Evolutionary conservation across 2,113 vertebrate species (phyloP), one percentile per base, ranked within the genome.

Genomic region (Riparia riparia): DNA sequence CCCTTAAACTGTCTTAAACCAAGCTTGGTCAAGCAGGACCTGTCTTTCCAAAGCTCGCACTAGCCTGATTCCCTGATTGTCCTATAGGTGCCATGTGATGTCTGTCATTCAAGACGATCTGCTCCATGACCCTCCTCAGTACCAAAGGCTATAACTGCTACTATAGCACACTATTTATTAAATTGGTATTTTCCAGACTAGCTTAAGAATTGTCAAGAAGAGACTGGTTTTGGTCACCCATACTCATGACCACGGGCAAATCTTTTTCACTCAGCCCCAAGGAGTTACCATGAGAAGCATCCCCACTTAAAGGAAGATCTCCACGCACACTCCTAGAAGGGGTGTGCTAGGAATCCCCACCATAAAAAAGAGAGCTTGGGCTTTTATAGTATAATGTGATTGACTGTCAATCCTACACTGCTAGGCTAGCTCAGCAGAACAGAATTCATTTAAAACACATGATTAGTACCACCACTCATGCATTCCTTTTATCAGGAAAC

Each of bases 381-480:
- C 42, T 64, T 49, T 47, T 21, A 31, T 5, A 49, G 4, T 4
- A 42, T 64, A 41, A 49, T 1, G 0, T 42, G 11, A 49, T 7
- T 18, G 50, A 26, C 50, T 32, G 17, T 34, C 42, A 80, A 37
- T 34, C 31, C 25, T 31, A 42, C 31, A 56, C 8, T 88, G 42
- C 66, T 31, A 64, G 42, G 50, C 57, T 49, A 64, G 25, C 25
- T 31, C 57, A 72, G 57, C 17, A 72, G 50, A 80, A 34, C 39
- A 45, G 4, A 71, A 56, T 31, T 71, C 1, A 64, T 42, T 71
- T 56, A 31, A 80, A 64, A 56, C 14, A 56, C 12, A 8, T 15
- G 17, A 29, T 31, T 14, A 71, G 12, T 32, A 45, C 14, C 28
- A 28, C 50, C 32, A 32, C 7, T 28, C 14, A 16, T 9, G 17